A percentile compares a stretch with the other conserved stretches of the same genome.
Conservation (phyloP, 1,140 invertebrate species). For the Drosophila santomea region DNA sequence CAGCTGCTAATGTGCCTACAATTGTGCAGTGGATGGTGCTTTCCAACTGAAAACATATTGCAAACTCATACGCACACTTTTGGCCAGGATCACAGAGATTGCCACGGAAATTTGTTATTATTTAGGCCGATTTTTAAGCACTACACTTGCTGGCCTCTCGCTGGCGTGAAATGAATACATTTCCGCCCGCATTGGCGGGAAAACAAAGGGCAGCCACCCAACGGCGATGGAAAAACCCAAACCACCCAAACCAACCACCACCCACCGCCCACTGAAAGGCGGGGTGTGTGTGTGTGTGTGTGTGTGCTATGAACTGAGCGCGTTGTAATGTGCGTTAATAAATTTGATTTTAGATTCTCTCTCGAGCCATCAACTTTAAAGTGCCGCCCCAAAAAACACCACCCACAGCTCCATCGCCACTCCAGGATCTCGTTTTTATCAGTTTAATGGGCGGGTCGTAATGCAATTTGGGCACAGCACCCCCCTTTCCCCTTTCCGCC, state of each 20-base stretch:
- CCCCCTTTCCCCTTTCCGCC: neutral
- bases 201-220: slow-evolving; percentile 28
- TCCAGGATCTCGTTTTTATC: slow-evolving; percentile 70
- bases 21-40: no score
- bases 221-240: no score
- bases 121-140: slow-evolving; percentile 2
- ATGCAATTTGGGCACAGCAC: slow-evolving; percentile 64
- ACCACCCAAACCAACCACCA: neutral
- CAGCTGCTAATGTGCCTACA: no score
- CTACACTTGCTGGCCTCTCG: neutral
- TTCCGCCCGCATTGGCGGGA: slow-evolving; percentile 6
- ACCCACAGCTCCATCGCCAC: neutral
- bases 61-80: no score
- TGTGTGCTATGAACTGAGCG: slow-evolving; percentile 67
- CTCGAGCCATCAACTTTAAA: slow-evolving; percentile 73
- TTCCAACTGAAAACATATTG: no score
- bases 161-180: slow-evolving; percentile 24
- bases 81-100: no score
- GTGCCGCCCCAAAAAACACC: slow-evolving; percentile 50
- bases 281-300: no score
- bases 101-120: no score
- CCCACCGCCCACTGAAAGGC: neutral
- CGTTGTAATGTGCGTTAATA: slow-evolving; percentile 81
- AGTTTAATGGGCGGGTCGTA: slow-evolving; percentile 79
- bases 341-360: slow-evolving; percentile 78